Evolutionary conservation across 2,797 vertebrate genomes (phyloP), one percentile per base, ranked within the genome.

Genomic region (Lutjanus argentimaculatus): DNA sequence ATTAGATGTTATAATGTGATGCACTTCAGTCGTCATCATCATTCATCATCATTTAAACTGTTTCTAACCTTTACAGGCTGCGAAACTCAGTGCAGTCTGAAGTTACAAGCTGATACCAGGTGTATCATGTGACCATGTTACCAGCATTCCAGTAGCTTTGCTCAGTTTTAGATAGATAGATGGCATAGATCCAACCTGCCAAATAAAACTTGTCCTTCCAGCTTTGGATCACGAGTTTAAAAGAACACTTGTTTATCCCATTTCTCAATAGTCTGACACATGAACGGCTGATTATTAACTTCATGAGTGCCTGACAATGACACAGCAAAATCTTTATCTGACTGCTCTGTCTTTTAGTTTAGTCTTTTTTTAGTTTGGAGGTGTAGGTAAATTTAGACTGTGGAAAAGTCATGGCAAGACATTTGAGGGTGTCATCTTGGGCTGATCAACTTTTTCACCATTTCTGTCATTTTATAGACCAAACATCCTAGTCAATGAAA

Each of bases 231-330:
- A 49, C 2, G 2, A n/a, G 12, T 49, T 45, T 25, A 55, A 59
- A 51, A 69, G 2, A 42, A 65, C 7, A 16, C 17, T 51, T 78
- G 43, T 63, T 75, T 30, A 56, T 66, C 45, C 56, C 19, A 22
- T 4, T 19, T n/a, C 0, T 14, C 3, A 2, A 36, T 13, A 1
- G 40, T 52, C 17, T 48, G 14, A 6, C 0, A 25, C 40, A 25
- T 8, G 51, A 13, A 22, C 14, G 2, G 21, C 14, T 21, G 16
- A 16, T 46, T 8, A n/a, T n/a, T 22, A 8, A 17, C 13, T 15
- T 19, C 7, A 14, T 43, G n/a, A 21, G 1, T 5, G 6, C 15
- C 7, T 36, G 16, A 43, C 12, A 43, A 17, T 45, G 7, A 58
- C 12, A 51, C 9, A 40, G 10, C 2, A 21, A 46, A 14, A 22